phyloP scores from a whole-genome alignment of 1,140 invertebrate genomes.

The Ladona fulva region DNA sequence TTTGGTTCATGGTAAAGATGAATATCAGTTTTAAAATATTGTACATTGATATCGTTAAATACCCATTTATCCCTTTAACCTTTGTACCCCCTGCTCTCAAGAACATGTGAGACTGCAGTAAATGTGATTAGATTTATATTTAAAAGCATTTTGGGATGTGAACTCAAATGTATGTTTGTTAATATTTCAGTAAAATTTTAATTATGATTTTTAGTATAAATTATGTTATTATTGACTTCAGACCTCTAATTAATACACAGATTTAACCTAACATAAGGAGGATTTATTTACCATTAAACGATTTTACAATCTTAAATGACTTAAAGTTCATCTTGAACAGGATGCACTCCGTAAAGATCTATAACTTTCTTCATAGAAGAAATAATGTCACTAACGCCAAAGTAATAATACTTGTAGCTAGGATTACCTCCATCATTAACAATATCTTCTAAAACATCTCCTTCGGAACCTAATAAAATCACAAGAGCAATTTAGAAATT shows the following conservation, averaged over 20 bases:
- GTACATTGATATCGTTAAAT: background rate
- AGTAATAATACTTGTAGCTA: slow-evolving; percentile 52
- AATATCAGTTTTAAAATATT: background rate
- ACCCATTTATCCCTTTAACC: background rate
- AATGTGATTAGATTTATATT: slow-evolving; percentile 11
- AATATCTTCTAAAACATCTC: slow-evolving; percentile 40
- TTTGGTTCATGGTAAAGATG: background rate
- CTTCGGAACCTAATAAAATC: slow-evolving; percentile 35
- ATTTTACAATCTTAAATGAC: background rate
- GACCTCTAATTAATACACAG: background rate
- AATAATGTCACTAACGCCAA: slow-evolving; percentile 39
- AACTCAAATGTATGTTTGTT: slow-evolving; percentile 10
- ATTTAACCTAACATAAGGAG: background rate
- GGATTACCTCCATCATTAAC: slow-evolving; percentile 46
- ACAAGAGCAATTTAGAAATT: no score
- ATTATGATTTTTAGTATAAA: slow-evolving; percentile 2
- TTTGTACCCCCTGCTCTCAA: background rate
- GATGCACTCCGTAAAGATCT: background rate
- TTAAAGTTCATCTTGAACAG: background rate
- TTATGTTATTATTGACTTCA: background rate
- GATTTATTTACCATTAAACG: background rate
- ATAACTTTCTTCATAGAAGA: slow-evolving; percentile 38
- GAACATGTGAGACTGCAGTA: background rate
- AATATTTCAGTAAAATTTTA: slow-evolving; percentile 5
- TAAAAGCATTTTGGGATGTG: slow-evolving; percentile 8